These are phyloP conservation scores for Heteromyza rotundicornis DNA, from an alignment of 2,888 invertebrate genomes.

Conservation along the genomic window DNA sequence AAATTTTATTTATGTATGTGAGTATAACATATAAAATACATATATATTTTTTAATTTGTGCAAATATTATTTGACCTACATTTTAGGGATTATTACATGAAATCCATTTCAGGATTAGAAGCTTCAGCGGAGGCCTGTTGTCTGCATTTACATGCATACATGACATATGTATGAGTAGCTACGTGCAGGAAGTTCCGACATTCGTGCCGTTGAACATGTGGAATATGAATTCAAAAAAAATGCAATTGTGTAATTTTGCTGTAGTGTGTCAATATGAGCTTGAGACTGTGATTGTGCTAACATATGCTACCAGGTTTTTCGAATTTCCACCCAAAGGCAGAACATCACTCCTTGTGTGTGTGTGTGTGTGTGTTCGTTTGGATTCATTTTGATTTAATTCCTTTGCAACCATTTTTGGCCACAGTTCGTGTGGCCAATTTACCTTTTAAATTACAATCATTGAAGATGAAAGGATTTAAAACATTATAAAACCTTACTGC, in stretches of 20 bases:
- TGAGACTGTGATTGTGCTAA: no score
- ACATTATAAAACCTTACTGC: no score
- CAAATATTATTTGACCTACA: slow-evolving; percentile 8
- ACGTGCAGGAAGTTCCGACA: neutral
- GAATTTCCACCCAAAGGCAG: neutral
- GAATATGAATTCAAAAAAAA: no score
- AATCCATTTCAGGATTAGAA: neutral
- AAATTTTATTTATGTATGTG: neutral
- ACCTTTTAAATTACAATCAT: slow-evolving; percentile 4
- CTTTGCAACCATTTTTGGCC: slow-evolving; percentile 6
- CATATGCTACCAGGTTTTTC: neutral
- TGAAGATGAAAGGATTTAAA: slow-evolving; percentile 14
- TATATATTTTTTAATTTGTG: no score
- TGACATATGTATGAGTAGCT: neutral
- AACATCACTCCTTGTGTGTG: no score
- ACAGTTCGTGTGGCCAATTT: slow-evolving; percentile 2
- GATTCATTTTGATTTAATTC: slow-evolving; percentile 16
- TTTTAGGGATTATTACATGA: neutral
- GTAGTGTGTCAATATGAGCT: no score
- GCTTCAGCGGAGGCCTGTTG: no score
- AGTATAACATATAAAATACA: no score
- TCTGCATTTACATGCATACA: neutral
- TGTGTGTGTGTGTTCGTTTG: neutral
- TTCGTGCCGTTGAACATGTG: no score
- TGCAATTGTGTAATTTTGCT: no score